These are phyloP conservation scores for Planococcus citri DNA, from an alignment of 1,140 invertebrate genomes.

Conservation along the genomic window DNA sequence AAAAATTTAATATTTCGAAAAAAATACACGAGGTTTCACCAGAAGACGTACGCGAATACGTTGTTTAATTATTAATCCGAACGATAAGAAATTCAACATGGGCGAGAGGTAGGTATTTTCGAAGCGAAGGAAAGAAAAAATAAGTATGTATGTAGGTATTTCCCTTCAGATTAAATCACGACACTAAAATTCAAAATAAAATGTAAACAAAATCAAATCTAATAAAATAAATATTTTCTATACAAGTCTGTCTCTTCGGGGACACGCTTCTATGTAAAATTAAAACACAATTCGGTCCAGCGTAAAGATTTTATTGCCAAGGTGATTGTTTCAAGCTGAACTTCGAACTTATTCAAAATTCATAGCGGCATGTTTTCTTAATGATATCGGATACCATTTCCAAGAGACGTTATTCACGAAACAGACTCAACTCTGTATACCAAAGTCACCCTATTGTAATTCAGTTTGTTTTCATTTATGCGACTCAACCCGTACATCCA, in stretches of 20 bases:
- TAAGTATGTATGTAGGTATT: not conserved
- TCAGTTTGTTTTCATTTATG: not conserved
- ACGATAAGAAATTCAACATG: too few relatives aligned
- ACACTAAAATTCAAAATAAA: not conserved
- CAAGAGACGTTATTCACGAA: too few relatives aligned
- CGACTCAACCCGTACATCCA: not conserved
- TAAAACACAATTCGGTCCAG: not conserved
- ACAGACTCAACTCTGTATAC: too few relatives aligned
- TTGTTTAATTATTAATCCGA: too few relatives aligned
- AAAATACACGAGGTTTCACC: too few relatives aligned
- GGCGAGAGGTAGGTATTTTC: too few relatives aligned
- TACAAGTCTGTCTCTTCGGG: not conserved
- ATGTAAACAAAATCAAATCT: slow-evolving; percentile 3
- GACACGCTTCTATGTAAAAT: not conserved
- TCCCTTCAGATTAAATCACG: not conserved
- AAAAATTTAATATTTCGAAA: too few relatives aligned
- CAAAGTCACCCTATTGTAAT: not conserved
- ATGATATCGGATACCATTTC: not conserved
- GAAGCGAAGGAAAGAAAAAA: too few relatives aligned
- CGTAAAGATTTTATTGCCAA: not conserved
- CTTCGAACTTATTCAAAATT: not conserved
- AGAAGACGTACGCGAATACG: too few relatives aligned
- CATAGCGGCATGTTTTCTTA: slow-evolving; percentile 2
- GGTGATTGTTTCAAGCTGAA: not conserved
- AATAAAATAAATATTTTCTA: not conserved